Evolutionary conservation across 2,888 invertebrate species (phyloP).

Genomic region (Diachrysia chrysitis): DNA sequence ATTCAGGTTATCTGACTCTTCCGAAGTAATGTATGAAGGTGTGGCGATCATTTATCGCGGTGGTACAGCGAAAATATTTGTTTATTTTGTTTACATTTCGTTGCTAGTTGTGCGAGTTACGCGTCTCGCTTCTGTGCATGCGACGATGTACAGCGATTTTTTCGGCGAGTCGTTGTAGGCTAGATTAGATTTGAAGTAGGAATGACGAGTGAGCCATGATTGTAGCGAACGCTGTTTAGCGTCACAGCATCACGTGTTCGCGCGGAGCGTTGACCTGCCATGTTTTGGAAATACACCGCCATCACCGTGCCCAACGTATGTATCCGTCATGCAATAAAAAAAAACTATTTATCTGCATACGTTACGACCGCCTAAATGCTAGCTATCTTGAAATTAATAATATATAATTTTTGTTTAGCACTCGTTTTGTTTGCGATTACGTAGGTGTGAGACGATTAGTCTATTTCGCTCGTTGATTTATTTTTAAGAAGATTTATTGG

Average conservation of each 20-base stretch:
- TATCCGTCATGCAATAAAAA: constrained; percentile 70
- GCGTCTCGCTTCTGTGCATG: constrained; percentile 44
- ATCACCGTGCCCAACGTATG: constrained; percentile 66
- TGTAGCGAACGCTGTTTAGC: constrained; percentile 67
- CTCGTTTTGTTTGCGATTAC: constrained; percentile 63
- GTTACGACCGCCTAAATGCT: constrained; percentile 46
- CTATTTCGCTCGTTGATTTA: constrained; percentile 63
- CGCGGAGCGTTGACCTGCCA: constrained; percentile 81
- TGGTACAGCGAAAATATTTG: constrained; percentile 23
- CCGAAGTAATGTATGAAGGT: constrained; percentile 68
- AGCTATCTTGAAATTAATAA: constrained; percentile 61
- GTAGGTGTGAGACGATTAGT: constrained; percentile 68
- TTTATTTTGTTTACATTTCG: constrained; percentile 58
- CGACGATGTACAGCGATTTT: constrained; percentile 65
- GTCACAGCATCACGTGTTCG: constrained; percentile 84
- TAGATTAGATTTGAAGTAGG: constrained; percentile 73
- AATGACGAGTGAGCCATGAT: constrained; percentile 72
- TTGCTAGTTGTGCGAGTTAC: constrained; percentile 31
- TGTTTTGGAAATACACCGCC: constrained; percentile 84
- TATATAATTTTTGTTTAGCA: constrained; percentile 69
- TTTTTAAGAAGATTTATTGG: constrained; percentile 46
- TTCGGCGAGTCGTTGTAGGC: constrained; percentile 59
- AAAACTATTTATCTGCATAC: constrained; percentile 71
- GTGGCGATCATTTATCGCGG: constrained; percentile 55
- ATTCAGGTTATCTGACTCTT: constrained; percentile 77